Evolutionary conservation across 1,140 invertebrate genomes (phyloP), one percentile per base, ranked within the genome.

Genomic region (Drosophila pruinosa): DNA sequence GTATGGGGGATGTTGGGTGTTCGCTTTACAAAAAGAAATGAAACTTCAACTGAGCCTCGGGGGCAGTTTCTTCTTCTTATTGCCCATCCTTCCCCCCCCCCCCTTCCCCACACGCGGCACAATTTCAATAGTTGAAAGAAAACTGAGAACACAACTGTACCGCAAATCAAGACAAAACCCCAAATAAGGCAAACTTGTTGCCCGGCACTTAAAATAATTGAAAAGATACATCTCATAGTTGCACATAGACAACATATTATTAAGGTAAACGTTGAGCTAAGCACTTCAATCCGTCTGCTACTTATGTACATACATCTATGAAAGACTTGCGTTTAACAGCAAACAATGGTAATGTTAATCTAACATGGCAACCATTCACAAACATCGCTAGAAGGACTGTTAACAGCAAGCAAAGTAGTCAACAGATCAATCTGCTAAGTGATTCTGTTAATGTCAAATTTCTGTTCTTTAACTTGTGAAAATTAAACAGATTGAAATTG

Each of bases 161-260:
- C 64, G 14, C 56, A 52, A 41, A 54, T 52, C 54, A 50, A 36
- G 53, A 45, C 24, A 36, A 56, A 39, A 28, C 48, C 17, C 43
- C 21, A 24, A 70, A 58, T 39, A 28, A 39, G 15, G 4, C 53
- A 39, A 71, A 79, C 79, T 83, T 83, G 79, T 78, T 83, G 79
- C 72, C 75, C 57, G 24, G 70, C 82, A 86, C 81, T 86, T 86
- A 82, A 78, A 59, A 73, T 88, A 86, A 86, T 86, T 88, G 78
- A 88, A 86, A 81, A 78, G 15, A 22, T 63, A 68, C 50, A 65
- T 12, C n/a, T 12, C n/a, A n/a, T n/a, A n/a, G n/a, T n/a, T n/a
- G n/a, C n/a, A n/a, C n/a, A n/a, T n/a, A n/a, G n/a, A n/a, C n/a
- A 58, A 53, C 57, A 36, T 54, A 48, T 39, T 19, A 21, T 62